phyloP scores from a whole-genome alignment of 2,113 vertebrate genomes.

The Mungos mungo region DNA sequence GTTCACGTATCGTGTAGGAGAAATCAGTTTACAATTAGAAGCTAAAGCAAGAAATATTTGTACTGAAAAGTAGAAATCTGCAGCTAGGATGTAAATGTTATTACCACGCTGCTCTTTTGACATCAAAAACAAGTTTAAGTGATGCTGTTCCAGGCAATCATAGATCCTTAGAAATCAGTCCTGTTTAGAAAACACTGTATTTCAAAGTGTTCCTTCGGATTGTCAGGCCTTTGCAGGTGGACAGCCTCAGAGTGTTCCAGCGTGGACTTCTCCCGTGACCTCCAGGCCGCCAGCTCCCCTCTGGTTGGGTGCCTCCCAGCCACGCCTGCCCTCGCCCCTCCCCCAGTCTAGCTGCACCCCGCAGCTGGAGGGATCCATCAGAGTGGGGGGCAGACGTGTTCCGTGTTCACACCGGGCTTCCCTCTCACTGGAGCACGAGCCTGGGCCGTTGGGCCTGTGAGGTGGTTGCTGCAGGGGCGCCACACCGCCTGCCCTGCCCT shows the following conservation, averaged over 20 bases:
- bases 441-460: rapidly evolving
- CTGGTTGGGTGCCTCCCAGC: background rate
- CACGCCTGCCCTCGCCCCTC: background rate
- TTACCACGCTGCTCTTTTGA: background rate
- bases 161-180: background rate
- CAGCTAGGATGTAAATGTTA: background rate
- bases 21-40: background rate
- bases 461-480: rapidly evolving
- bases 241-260: too few species aligned
- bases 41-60: background rate
- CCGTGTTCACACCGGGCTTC: background rate
- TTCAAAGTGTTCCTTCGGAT: background rate
- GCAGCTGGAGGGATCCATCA: background rate
- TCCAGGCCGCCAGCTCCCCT: background rate
- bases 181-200: background rate
- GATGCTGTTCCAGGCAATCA: background rate
- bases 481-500: too few species aligned
- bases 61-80: background rate
- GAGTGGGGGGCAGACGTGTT: rapidly evolving
- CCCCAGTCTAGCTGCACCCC: background rate
- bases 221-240: background rate
- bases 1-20: background rate
- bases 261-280: background rate
- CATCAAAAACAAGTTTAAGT: background rate
- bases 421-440: too few species aligned